Conservation (phyloP, 1,140 invertebrate species). For the Megathymus violae region DNA sequence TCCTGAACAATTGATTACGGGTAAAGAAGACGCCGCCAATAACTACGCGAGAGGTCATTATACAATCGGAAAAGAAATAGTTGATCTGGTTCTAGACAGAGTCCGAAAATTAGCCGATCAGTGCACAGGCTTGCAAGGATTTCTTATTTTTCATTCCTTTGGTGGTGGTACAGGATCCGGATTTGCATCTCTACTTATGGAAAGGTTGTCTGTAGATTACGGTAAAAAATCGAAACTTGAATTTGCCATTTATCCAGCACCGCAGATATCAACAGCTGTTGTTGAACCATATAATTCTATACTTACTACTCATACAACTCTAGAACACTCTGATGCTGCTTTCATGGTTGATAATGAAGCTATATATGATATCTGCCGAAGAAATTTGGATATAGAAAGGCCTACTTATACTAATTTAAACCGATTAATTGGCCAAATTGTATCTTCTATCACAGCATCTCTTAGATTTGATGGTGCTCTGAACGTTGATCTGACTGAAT, state of each 20-base stretch:
- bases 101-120: too few species aligned
- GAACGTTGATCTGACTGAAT: constrained; percentile 95
- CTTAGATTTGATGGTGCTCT: constrained; percentile 87
- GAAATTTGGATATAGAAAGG: constrained; percentile 94
- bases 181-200: constrained; percentile 93
- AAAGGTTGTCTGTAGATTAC: constrained; percentile 91
- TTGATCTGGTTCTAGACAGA: too few species aligned
- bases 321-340: too few species aligned
- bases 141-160: constrained; percentile 94
- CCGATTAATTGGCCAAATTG: constrained; percentile 92
- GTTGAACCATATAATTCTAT: too few species aligned
- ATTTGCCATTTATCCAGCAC: constrained; percentile 93
- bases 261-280: too few species aligned
- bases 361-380: too few species aligned
- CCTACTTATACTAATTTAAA: constrained; percentile 92
- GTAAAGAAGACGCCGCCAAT: too few species aligned
- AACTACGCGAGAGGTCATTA: too few species aligned
- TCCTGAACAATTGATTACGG: constrained; percentile 89
- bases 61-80: too few species aligned
- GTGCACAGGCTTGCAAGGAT: constrained; percentile 84
- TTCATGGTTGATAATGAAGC: too few species aligned
- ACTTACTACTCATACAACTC: too few species aligned
- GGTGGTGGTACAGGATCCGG: constrained; percentile 94
- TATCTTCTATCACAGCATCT: constrained; percentile 92
- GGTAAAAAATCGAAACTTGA: constrained; percentile 94